phyloP scores from a whole-genome alignment of 2,113 vertebrate genomes.

The Hippolais icterina region DNA sequence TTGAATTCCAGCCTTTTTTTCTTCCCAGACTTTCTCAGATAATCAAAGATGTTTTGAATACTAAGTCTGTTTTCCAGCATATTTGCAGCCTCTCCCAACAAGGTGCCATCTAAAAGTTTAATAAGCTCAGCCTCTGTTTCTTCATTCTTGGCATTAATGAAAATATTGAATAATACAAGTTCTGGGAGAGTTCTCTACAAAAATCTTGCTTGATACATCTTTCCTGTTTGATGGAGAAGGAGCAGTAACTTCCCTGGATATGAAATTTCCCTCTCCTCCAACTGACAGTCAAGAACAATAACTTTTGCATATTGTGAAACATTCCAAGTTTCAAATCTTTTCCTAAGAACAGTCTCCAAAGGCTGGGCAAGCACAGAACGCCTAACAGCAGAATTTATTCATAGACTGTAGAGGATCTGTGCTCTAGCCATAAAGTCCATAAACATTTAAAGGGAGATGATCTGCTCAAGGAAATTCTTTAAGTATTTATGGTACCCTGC shows the following conservation, averaged over 20 bases:
- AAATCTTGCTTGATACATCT: neutral
- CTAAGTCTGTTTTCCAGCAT: neutral
- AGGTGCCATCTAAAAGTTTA: slow-evolving; percentile 8
- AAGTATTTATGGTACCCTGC: neutral
- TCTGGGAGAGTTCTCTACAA: neutral
- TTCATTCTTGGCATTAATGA: neutral
- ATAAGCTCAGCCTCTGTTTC: neutral
- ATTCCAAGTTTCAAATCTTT: neutral
- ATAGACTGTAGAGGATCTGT: neutral
- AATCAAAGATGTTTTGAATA: slow-evolving; percentile 32
- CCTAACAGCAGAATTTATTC: neutral
- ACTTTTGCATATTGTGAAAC: neutral
- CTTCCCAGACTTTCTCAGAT: neutral
- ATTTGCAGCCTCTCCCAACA: slow-evolving; percentile 10
- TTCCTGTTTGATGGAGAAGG: neutral
- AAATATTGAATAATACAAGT: slow-evolving; percentile 8
- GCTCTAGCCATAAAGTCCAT: neutral
- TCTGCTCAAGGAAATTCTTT: neutral
- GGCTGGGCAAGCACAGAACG: neutral
- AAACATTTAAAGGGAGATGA: neutral
- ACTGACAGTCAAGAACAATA: neutral
- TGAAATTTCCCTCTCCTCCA: neutral
- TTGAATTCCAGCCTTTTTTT: neutral
- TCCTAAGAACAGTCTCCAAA: neutral
- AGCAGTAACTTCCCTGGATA: neutral